Evolutionary conservation across 1,140 invertebrate species (phyloP).

Genomic region (Fopius arisanus): DNA sequence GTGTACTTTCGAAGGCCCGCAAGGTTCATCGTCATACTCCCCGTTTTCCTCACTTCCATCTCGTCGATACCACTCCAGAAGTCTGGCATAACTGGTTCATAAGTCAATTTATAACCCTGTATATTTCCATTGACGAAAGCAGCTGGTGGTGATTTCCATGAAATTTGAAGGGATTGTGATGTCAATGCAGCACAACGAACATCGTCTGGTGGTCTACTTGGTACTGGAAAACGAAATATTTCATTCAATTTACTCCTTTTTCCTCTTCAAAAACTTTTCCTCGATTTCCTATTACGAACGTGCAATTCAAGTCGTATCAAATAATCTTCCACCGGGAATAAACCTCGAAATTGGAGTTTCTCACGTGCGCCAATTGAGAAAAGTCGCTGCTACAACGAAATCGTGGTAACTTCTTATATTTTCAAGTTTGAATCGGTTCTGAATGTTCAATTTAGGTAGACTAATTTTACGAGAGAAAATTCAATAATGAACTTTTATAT

Average conservation of each 20-base stretch:
- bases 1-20: conserved; percentile 78
- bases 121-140: conserved; percentile 81
- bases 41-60: conserved; percentile 74
- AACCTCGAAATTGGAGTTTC: no score
- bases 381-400: no score
- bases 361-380: no score
- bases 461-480: no score
- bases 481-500: no score
- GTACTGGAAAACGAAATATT: conserved; percentile 66
- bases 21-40: conserved; percentile 72
- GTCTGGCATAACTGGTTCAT: conserved; percentile 73
- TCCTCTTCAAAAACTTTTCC: neutral
- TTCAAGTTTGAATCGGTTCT: no score
- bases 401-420: no score
- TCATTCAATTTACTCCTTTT: neutral
- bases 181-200: conserved; percentile 75
- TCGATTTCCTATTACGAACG: no score
- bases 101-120: conserved; percentile 82
- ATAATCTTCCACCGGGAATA: no score
- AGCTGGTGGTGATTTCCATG: conserved; percentile 83
- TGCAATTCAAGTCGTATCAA: no score
- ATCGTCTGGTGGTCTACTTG: conserved; percentile 76
- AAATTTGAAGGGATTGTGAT: conserved; percentile 80
- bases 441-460: no score
- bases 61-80: conserved; percentile 68